phyloP scores from a whole-genome alignment of 2,113 vertebrate genomes.

The Rhabdornis inornatus region DNA sequence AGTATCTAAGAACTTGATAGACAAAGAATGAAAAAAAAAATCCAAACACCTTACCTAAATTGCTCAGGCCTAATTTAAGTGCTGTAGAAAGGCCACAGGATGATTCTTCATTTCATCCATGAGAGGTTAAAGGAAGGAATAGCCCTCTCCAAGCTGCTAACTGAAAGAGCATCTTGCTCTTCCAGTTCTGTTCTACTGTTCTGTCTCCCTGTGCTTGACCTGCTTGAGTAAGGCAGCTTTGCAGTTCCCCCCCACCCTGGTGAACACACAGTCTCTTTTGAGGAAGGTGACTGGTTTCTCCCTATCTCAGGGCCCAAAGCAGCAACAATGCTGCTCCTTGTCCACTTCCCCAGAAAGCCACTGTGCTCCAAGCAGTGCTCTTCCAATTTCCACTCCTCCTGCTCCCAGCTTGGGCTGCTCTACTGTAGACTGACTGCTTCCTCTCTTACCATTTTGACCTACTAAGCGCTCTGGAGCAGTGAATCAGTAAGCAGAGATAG shows the following conservation, averaged over 20 bases:
- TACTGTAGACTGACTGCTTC: background rate
- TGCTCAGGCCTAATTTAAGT: background rate
- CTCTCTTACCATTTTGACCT: background rate
- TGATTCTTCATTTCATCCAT: background rate
- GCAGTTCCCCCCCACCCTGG: background rate
- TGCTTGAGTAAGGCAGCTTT: background rate
- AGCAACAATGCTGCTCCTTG: background rate
- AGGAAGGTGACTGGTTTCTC: background rate
- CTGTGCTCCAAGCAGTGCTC: background rate
- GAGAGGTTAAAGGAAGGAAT: background rate
- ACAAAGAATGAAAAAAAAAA: background rate
- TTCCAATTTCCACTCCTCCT: background rate
- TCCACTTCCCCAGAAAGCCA: background rate
- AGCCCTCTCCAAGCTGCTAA: background rate
- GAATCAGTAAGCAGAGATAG: background rate
- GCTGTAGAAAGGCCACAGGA: background rate
- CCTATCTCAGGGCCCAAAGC: background rate
- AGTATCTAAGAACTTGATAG: background rate
- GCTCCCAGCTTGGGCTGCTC: background rate
- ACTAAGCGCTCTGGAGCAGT: background rate
- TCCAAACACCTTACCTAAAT: background rate
- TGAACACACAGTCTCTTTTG: background rate
- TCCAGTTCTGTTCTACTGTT: background rate
- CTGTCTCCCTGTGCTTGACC: background rate
- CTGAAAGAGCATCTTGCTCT: background rate